These are phyloP conservation scores for Sebastolobus altivelis DNA, from an alignment of 2,797 vertebrate species.

Conservation along the genomic window DNA sequence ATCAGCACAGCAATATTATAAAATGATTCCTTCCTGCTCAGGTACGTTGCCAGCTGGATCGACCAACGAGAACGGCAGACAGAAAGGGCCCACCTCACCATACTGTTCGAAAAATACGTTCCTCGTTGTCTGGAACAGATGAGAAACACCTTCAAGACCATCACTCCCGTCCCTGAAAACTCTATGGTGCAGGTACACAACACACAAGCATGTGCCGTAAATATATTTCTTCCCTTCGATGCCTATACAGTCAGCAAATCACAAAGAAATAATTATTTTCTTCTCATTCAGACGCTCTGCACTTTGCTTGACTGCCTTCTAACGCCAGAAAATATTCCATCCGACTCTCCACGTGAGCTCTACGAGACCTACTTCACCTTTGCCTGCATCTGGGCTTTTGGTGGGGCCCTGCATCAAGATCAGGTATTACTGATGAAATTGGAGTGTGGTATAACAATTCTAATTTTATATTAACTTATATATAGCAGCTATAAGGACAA, in stretches of 20 bases:
- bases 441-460: neutral
- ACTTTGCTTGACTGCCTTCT: constrained; percentile 89
- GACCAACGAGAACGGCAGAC: constrained; percentile 87
- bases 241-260: neutral
- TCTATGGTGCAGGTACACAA: constrained; percentile 88
- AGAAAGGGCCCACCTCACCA: constrained; percentile 89
- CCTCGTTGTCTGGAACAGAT: constrained; percentile 88
- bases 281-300: constrained; percentile 85
- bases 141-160: constrained; percentile 86
- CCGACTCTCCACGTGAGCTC: constrained; percentile 86
- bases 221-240: neutral
- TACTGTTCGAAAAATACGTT: constrained; percentile 92
- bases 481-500: neutral
- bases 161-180: constrained; percentile 87
- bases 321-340: constrained; percentile 85
- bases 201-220: neutral
- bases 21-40: constrained; percentile 59
- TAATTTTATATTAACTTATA: neutral
- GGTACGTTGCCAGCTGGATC: constrained; percentile 91
- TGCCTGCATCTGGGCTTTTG: constrained; percentile 91
- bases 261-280: neutral
- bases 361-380: constrained; percentile 90
- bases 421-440: constrained; percentile 78
- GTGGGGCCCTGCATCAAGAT: constrained; percentile 86
- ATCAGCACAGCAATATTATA: neutral